Percentiles rank a stretch among this genome's conserved stretches.
phyloP scores from a whole-genome alignment of 2,797 vertebrate genomes.

The Sebastolobus alascanus region DNA sequence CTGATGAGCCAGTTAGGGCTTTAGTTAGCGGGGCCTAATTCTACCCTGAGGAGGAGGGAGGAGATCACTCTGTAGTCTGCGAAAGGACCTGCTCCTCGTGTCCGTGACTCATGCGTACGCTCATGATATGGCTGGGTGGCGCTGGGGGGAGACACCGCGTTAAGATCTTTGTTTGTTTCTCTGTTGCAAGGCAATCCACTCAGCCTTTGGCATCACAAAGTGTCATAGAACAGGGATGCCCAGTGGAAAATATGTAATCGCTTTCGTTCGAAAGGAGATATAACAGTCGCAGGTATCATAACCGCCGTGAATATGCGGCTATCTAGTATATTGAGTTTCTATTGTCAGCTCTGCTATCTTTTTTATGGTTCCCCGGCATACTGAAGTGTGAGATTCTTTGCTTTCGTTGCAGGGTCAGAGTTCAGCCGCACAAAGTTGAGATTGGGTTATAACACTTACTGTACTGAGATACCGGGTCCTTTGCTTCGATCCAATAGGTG shows the following conservation, averaged over 20 bases:
- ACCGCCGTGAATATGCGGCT: conserved; percentile 11
- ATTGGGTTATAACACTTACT: conserved; percentile 31
- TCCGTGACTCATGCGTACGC: conserved; percentile 64
- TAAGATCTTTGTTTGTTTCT: conserved; percentile 71
- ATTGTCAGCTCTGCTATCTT: conserved; percentile 64
- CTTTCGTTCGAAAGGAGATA: conserved; percentile 11
- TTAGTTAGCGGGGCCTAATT: conserved; percentile 53
- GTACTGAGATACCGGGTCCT: not conserved
- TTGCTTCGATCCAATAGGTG: conserved; percentile 17
- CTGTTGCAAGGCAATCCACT: conserved; percentile 71
- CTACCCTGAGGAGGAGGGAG: conserved; percentile 65
- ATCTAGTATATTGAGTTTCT: conserved; percentile 70
- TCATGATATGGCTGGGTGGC: conserved; percentile 58
- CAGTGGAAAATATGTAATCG: conserved; percentile 52
- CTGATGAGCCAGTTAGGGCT: conserved; percentile 62
- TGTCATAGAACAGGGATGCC: conserved; percentile 50
- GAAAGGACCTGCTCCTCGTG: conserved; percentile 51
- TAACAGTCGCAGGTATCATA: conserved; percentile 14
- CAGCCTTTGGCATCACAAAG: conserved; percentile 43
- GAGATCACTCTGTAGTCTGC: conserved; percentile 51
- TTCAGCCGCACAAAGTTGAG: conserved; percentile 37
- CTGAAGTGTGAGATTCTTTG: conserved; percentile 61
- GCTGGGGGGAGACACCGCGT: conserved; percentile 45
- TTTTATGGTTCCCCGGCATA: conserved; percentile 60
- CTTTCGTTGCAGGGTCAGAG: conserved; percentile 54